These are phyloP conservation scores for Melanogrammus aeglefinus DNA, from an alignment of 2,797 vertebrate genomes.

Conservation along the genomic window DNA sequence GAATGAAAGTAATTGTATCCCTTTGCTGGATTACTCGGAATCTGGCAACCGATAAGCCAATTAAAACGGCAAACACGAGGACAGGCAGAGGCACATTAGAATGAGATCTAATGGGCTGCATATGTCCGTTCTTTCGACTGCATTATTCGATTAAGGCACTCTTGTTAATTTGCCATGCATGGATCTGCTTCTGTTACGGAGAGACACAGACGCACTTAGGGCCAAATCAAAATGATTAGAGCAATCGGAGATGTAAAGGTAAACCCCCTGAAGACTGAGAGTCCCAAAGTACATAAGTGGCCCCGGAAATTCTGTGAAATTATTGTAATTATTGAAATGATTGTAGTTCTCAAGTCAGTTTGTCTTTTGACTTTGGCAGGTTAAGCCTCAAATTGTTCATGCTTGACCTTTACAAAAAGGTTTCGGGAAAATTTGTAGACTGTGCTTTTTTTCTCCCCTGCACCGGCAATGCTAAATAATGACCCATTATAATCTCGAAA, in stretches of 20 bases:
- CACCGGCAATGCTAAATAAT: conserved; percentile 25
- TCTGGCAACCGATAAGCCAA: conserved; percentile 60
- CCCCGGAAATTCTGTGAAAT: background rate
- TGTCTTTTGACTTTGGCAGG: background rate
- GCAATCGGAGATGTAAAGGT: conserved; percentile 40
- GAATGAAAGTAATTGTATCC: conserved; percentile 63
- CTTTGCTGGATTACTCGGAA: conserved; percentile 57
- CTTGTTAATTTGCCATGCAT: conserved; percentile 59
- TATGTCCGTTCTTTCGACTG: conserved; percentile 49
- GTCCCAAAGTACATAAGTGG: conserved; percentile 45
- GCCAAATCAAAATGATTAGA: conserved; percentile 44
- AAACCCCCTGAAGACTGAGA: conserved; percentile 16
- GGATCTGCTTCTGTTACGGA: conserved; percentile 47
- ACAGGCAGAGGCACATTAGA: conserved; percentile 53
- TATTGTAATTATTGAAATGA: background rate
- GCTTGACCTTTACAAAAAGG: conserved; percentile 4
- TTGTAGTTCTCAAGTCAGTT: background rate
- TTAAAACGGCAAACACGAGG: conserved; percentile 59
- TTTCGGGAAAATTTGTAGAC: background rate
- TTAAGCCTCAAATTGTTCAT: background rate
- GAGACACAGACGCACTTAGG: conserved; percentile 46
- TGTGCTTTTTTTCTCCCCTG: background rate
- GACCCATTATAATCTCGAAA: conserved; percentile 25
- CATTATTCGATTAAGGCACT: conserved; percentile 68
- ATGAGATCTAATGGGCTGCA: conserved; percentile 55